Evolutionary conservation across 2,797 vertebrate genomes (phyloP), one percentile per base, ranked within the genome.

Genomic region (Acanthiza pusilla): DNA sequence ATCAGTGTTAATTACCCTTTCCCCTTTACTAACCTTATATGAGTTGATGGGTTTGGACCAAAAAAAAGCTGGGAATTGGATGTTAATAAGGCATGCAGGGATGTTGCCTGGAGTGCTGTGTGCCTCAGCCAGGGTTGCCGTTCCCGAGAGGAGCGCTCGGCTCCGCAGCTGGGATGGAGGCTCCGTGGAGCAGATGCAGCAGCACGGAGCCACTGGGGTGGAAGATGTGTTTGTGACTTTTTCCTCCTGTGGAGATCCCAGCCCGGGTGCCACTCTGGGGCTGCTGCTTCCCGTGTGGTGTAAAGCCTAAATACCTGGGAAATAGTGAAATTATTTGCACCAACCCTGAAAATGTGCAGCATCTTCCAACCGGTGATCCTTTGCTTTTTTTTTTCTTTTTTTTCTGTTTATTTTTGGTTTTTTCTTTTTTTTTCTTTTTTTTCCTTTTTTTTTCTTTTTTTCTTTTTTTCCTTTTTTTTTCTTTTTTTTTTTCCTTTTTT

Each of bases 141-240:
- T 65, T 32, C 30, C 68, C 11, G 0, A 5, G 47, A 7, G 67
- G 36, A 29, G 8, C 7, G 16, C n/a, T 29, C 1, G 3, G 47
- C 38, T 36, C 43, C 1, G 0, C 47, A 22, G 74, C 65, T 30
- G 74, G 91, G 42, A 6, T 19, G 7, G 0, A 7, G 30, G 61
- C 51, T 60, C 66, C 26, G 0, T 2, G 20, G 42, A 58, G 63
- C 76, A 48, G 77, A 4, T 22, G 72, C 8, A 7, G 75, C 77
- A 71, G 34, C 61, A 11, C n/a, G 1, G 23, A 62, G 22, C 29
- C 34, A 1, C 26, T 43, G 32, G 66, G 13, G 57, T 55, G 79
- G 62, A 78, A 71, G 15, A 67, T 36, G 0, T 4, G 12, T 38
- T 60, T 62, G 54, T 27, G 32, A 6, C 40, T 45, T 26, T 3